Evolutionary conservation across 1,140 invertebrate species (phyloP), one percentile per base, ranked within the genome.

Genomic region (Plectrocnemia conspersa): DNA sequence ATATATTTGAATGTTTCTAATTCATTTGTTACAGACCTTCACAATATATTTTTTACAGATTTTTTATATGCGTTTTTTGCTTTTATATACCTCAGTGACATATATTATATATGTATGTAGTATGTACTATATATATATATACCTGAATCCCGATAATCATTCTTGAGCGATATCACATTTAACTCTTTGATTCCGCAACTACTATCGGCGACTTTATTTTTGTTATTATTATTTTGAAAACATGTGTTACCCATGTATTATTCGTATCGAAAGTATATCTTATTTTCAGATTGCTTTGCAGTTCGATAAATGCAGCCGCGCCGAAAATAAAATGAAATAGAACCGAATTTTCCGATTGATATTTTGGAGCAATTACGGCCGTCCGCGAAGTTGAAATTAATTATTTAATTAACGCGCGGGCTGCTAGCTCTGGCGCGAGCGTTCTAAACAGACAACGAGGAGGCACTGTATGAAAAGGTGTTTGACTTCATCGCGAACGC

Each of bases 151-250:
- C n/a, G n/a, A n/a, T n/a, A n/a, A n/a, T n/a, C n/a, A n/a, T n/a
- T n/a, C n/a, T n/a, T n/a, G n/a, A n/a, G n/a, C n/a, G n/a, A n/a
- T n/a, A n/a, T n/a, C 25, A 18, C 25, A 10, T 52, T 25, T 16
- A 41, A 19, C 27, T 46, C 42, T 32, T 47, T 44, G 7, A 57
- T 52, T 35, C n/a, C 29, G 18, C n/a, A n/a, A n/a, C 33, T 42
- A 25, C 38, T 54, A 36, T 58, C 56, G 6, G 42, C 27, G 18
- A 58, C 45, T 53, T 53, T 58, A 23, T 54, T 58, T n/a, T 11
- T 48, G 48, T 29, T 52, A 58, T 40, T 41, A 11, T 53, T 58
- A 22, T 23, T 33, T 7, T 42, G 53, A 52, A 58, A 52, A 53
- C 56, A 58, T 50, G 53, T 58, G 10, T 36, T 45, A 32, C 35